Evolutionary conservation across 2,113 vertebrate genomes (phyloP).

Genomic region (Nyctereutes procyonoides): DNA sequence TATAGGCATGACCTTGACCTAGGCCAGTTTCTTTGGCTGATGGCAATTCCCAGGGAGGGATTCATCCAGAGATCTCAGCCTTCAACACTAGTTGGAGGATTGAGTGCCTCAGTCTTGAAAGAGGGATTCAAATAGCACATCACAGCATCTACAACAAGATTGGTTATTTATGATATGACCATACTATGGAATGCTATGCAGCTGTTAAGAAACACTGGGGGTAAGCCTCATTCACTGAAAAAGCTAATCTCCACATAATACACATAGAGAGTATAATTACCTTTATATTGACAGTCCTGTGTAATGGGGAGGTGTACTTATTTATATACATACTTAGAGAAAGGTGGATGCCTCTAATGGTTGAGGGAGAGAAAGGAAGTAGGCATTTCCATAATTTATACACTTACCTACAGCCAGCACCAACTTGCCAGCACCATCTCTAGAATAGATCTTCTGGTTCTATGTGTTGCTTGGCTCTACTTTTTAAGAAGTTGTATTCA

Average conservation of each 20-base stretch:
- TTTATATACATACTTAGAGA: background rate
- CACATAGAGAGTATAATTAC: background rate
- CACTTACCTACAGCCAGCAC: background rate
- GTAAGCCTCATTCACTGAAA: background rate
- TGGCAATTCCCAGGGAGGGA: background rate
- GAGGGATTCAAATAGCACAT: accelerated
- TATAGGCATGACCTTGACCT: background rate
- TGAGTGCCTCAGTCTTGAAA: background rate
- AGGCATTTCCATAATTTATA: background rate
- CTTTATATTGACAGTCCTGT: background rate
- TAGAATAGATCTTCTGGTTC: background rate
- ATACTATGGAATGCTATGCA: background rate
- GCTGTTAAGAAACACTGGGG: background rate
- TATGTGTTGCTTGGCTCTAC: background rate
- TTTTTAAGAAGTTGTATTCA: background rate
- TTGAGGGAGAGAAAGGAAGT: background rate
- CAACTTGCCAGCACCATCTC: background rate
- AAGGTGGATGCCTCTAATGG: background rate
- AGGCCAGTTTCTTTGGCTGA: background rate
- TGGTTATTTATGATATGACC: background rate
- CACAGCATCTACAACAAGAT: accelerated
- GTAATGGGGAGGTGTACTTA: background rate
- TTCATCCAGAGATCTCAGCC: background rate
- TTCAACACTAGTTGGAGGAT: background rate
- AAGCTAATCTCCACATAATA: background rate